Percentiles rank a stretch among this genome's conserved stretches.
These are phyloP conservation scores for Percopsis transmontana DNA, from an alignment of 2,113 vertebrate genomes.

Conservation along the genomic window DNA sequence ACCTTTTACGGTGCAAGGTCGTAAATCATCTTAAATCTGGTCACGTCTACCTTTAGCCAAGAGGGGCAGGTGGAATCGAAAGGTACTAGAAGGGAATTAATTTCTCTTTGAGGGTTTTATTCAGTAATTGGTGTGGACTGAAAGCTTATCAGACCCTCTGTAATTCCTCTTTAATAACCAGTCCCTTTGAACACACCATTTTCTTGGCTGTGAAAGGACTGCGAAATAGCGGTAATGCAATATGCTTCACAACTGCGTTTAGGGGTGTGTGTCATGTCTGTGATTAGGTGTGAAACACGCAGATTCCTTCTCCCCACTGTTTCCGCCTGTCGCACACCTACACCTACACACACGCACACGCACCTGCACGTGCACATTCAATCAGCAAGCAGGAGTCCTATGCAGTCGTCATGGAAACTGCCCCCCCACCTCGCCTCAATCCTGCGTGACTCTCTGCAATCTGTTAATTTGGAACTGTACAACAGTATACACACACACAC, in stretches of 20 bases:
- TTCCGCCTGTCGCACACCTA: constrained; percentile 19
- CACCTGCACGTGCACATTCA: not conserved
- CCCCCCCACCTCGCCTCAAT: constrained; percentile 36
- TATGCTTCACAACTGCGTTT: constrained; percentile 42
- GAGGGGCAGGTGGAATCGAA: not conserved
- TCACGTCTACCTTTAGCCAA: not conserved
- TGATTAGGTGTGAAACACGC: not conserved
- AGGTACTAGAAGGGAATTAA: not conserved
- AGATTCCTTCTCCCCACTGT: constrained; percentile 22
- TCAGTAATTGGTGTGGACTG: not conserved
- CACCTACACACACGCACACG: not conserved
- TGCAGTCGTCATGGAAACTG: constrained; percentile 75
- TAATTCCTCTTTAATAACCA: constrained; percentile 24
- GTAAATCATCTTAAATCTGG: not conserved
- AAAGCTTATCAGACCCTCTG: constrained; percentile 1
- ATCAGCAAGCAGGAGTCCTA: constrained; percentile 67
- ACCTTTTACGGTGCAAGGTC: not conserved
- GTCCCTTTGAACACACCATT: constrained; percentile 17
- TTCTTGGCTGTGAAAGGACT: constrained; percentile 36
- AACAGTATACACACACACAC: constrained; percentile 36
- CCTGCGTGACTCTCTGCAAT: constrained; percentile 67
- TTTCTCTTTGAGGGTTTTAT: constrained; percentile 1
- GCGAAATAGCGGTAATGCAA: constrained; percentile 22
- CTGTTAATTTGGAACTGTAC: constrained; percentile 70
- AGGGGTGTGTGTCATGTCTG: constrained; percentile 2